phyloP scores from a whole-genome alignment of 2,888 invertebrate genomes.

The Entomobrya multifasciata region DNA sequence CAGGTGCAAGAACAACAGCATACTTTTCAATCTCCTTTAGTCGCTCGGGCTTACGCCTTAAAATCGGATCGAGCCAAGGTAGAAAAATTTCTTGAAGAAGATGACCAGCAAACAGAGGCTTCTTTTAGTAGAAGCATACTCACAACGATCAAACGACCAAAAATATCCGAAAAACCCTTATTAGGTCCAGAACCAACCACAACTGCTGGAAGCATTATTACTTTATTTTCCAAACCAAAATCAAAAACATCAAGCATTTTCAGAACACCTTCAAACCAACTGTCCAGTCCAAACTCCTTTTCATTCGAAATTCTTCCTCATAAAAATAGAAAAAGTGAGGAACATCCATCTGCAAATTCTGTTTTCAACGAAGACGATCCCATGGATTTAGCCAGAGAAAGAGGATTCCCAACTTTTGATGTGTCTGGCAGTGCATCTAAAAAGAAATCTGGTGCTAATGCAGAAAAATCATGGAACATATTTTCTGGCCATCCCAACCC shows the following conservation, averaged over 20 bases:
- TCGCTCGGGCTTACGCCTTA: not conserved
- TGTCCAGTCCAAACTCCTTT: slow-evolving; percentile 55
- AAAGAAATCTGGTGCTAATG: slow-evolving; percentile 55
- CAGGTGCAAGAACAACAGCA: not conserved
- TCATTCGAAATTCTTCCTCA: slow-evolving; percentile 58
- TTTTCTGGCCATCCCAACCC: not conserved
- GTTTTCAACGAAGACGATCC: not conserved
- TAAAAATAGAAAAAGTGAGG: not conserved
- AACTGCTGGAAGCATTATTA: slow-evolving; percentile 8
- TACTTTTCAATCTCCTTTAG: not conserved
- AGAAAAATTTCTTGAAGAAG: slow-evolving; percentile 26
- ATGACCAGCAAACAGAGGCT: not conserved
- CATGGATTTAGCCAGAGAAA: slow-evolving; percentile 12
- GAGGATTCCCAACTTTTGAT: slow-evolving; percentile 3
- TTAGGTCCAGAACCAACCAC: not conserved
- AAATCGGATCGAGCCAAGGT: slow-evolving; percentile 1
- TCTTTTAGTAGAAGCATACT: slow-evolving; percentile 76
- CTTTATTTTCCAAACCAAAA: slow-evolving; percentile 27
- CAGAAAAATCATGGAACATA: not conserved
- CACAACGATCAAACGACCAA: slow-evolving; percentile 47
- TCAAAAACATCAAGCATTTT: slow-evolving; percentile 1
- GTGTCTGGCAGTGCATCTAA: slow-evolving; percentile 42
- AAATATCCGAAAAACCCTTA: not conserved
- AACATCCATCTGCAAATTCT: not conserved
- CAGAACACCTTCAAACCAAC: too few relatives aligned